These are phyloP conservation scores for Caenorhabditis becei DNA, from an alignment of 2,888 invertebrate genomes.

Conservation along the genomic window DNA sequence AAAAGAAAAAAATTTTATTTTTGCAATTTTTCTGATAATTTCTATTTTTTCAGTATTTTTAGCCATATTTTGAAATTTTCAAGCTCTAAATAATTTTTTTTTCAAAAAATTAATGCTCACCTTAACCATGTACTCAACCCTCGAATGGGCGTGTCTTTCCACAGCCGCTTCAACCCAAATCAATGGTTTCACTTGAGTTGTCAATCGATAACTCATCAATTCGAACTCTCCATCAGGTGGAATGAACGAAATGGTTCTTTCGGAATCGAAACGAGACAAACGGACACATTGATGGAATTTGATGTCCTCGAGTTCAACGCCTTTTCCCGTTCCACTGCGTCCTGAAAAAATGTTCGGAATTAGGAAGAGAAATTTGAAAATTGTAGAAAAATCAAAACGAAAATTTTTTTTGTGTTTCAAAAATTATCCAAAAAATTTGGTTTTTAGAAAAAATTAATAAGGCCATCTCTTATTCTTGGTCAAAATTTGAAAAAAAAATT, in stretches of 20 bases:
- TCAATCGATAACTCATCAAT: slow-evolving; percentile 85
- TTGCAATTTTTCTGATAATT: no score
- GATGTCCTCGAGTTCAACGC: slow-evolving; percentile 97
- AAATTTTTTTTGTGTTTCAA: no score
- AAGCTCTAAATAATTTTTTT: no score
- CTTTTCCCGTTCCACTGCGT: slow-evolving; percentile 90
- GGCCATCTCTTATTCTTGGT: no score
- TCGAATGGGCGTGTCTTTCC: slow-evolving; percentile 95
- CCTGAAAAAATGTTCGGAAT: slow-evolving; percentile 24
- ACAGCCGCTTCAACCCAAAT: slow-evolving; percentile 99
- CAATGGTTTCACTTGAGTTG: slow-evolving; percentile 89
- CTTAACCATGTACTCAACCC: slow-evolving; percentile 99
- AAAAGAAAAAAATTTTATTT: no score
- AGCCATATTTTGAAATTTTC: no score
- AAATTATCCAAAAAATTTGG: no score
- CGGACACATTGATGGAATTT: slow-evolving; percentile 99
- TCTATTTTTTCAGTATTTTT: no score
- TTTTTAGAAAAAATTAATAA: no score
- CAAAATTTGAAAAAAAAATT: no score
- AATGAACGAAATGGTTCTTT: slow-evolving; percentile 93
- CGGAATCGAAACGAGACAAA: slow-evolving; percentile 91
- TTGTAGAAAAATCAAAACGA: no score
- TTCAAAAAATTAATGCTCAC: slow-evolving; percentile 53
- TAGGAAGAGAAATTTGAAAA: slow-evolving; percentile 4
- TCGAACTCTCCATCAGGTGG: slow-evolving; percentile 99